These are phyloP conservation scores for Rambutsinella grinnellia DNA, from an alignment of 2,888 invertebrate genomes.

Conservation along the genomic window DNA sequence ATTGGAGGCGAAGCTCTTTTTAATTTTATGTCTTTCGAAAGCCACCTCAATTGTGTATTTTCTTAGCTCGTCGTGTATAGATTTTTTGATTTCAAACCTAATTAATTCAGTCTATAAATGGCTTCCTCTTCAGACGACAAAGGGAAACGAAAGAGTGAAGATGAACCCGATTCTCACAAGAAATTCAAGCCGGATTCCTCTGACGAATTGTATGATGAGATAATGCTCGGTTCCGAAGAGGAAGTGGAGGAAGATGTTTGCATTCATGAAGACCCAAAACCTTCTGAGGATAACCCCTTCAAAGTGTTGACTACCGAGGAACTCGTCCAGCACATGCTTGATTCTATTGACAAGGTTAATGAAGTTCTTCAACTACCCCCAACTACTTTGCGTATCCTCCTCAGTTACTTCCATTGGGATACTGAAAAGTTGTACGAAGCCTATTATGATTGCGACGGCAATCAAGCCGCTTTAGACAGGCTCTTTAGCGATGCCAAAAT, in stretches of 20 bases:
- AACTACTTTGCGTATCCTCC: constrained; percentile 89
- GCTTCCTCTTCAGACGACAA: too few species aligned
- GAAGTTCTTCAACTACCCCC: constrained; percentile 79
- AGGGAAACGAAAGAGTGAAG: too few species aligned
- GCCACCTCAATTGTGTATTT: too few species aligned
- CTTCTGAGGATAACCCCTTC: constrained; percentile 92
- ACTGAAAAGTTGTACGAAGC: constrained; percentile 98
- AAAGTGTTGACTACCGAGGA: constrained; percentile 95
- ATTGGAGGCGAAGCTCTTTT: too few species aligned
- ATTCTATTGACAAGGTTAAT: constrained; percentile 83
- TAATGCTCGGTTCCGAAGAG: constrained; percentile 90
- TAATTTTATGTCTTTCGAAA: too few species aligned
- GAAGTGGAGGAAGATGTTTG: constrained; percentile 69
- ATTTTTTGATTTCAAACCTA: too few species aligned
- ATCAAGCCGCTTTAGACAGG: constrained; percentile 91
- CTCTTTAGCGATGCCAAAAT: constrained; percentile 95
- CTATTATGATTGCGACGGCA: constrained; percentile 75
- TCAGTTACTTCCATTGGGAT: constrained; percentile 99
- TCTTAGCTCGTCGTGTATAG: too few species aligned
- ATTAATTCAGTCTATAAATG: too few species aligned
- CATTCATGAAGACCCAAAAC: constrained; percentile 73
- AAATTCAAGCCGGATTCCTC: too few species aligned
- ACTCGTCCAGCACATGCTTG: constrained; percentile 97
- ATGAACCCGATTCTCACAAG: too few species aligned
- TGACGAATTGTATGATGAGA: constrained; percentile 93